Evolutionary conservation across 2,888 invertebrate species (phyloP).

Genomic region (Pachliopta kotzebuea): DNA sequence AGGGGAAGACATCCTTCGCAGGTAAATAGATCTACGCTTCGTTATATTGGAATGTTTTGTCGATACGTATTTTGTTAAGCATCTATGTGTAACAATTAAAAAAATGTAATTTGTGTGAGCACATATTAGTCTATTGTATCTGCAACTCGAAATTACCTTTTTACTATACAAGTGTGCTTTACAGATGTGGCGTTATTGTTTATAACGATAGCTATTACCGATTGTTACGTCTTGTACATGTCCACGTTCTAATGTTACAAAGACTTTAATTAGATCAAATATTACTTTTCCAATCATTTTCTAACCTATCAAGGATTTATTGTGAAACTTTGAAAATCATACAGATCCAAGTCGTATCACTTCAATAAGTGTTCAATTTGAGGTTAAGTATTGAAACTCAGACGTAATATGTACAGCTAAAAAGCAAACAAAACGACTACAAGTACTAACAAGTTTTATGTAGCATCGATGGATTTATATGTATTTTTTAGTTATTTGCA

Average conservation of each 20-base stretch:
- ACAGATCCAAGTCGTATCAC: conserved; percentile 31
- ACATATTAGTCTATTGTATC: conserved; percentile 35
- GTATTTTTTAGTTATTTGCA: conserved; percentile 15
- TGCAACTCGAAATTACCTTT: conserved; percentile 29
- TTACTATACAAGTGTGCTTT: conserved; percentile 42
- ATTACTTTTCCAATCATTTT: conserved; percentile 23
- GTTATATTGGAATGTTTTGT: conserved; percentile 76
- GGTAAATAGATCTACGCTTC: conserved; percentile 83
- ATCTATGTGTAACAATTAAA: conserved; percentile 49
- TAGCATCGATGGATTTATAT: conserved; percentile 10
- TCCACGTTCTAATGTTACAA: conserved; percentile 53
- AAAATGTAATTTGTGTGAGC: conserved; percentile 42
- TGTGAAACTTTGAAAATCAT: not conserved
- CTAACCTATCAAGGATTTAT: conserved; percentile 11
- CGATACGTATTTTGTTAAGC: conserved; percentile 76
- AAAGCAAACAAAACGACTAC: conserved; percentile 22
- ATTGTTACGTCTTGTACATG: conserved; percentile 76
- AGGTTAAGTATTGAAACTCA: conserved; percentile 70
- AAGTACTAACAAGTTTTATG: conserved; percentile 36
- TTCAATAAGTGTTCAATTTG: conserved; percentile 46
- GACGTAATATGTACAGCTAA: conserved; percentile 32
- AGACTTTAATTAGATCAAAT: conserved; percentile 30
- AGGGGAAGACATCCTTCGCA: conserved; percentile 94
- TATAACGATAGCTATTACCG: conserved; percentile 74
- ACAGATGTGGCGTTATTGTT: conserved; percentile 71